Conservation (phyloP, 1,140 invertebrate genomes). For the Alviniconcha marisindica region DNA sequence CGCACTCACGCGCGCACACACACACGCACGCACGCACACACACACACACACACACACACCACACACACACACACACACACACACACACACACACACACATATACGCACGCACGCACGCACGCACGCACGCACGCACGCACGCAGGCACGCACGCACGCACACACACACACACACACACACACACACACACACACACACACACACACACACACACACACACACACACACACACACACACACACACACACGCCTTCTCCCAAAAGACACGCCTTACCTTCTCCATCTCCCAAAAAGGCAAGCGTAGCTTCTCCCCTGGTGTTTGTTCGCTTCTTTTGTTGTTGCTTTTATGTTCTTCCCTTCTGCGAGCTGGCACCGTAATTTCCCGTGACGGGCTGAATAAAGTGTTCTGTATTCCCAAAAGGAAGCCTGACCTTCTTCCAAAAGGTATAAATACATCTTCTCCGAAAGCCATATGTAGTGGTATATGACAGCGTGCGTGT, state of each 20-base stretch:
- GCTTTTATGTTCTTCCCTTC: no score
- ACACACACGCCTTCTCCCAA: background rate
- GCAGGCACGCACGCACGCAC: background rate
- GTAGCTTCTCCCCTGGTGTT: no score
- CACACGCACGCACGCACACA: slow-evolving; percentile 13
- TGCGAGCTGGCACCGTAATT: no score
- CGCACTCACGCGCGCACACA: slow-evolving; percentile 5
- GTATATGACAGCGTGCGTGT: no score
- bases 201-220: background rate
- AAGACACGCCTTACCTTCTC: no score
- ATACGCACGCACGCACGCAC: slow-evolving; percentile 6
- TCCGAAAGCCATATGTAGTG: no score
- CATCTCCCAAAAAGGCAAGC: no score
- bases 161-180: background rate
- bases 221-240: background rate
- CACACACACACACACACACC: slow-evolving; percentile 23
- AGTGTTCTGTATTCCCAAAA: no score
- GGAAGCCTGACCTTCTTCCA: no score
- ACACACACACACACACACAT: slow-evolving; percentile 8
- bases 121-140: slow-evolving; percentile 8
- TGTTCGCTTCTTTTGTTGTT: no score
- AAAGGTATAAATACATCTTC: no score
- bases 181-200: background rate
- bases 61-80: slow-evolving; percentile 9
- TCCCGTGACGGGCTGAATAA: no score